phyloP scores from a whole-genome alignment of 1,140 invertebrate species.

The Tenebrio molitor region DNA sequence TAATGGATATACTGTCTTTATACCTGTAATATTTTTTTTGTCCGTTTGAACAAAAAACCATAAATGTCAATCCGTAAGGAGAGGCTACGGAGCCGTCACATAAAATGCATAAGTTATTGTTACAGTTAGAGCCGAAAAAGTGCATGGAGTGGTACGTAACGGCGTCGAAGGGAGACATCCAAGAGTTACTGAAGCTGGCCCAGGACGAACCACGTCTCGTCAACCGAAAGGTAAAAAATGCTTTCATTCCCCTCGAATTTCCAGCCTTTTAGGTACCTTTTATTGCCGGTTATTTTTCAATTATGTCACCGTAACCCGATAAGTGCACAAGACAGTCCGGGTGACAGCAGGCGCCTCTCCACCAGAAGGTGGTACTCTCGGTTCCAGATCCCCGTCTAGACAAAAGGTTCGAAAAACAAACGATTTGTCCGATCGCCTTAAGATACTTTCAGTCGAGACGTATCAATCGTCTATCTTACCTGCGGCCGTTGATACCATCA shows the following conservation, averaged over 20 bases:
- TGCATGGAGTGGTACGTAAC: constrained; percentile 88
- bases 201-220: constrained; percentile 85
- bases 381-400: constrained; percentile 46
- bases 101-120: constrained; percentile 52
- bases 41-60: constrained; percentile 31
- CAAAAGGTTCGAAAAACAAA: constrained; percentile 47
- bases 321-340: background rate
- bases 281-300: constrained; percentile 35
- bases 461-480: constrained; percentile 54
- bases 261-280: background rate
- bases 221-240: constrained; percentile 79
- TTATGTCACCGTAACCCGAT: constrained; percentile 34
- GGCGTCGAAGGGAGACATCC: constrained; percentile 86
- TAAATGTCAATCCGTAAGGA: constrained; percentile 42
- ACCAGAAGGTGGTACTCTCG: background rate
- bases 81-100: constrained; percentile 25
- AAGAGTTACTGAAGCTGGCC: constrained; percentile 84
- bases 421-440: constrained; percentile 52
- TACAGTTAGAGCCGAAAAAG: constrained; percentile 73
- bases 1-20: constrained; percentile 9
- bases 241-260: constrained; percentile 7
- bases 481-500: constrained; percentile 27
- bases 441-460: constrained; percentile 46
- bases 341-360: constrained; percentile 30
- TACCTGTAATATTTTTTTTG: constrained; percentile 25